phyloP scores from a whole-genome alignment of 2,113 vertebrate genomes.

The Lepidothrix coronata region DNA sequence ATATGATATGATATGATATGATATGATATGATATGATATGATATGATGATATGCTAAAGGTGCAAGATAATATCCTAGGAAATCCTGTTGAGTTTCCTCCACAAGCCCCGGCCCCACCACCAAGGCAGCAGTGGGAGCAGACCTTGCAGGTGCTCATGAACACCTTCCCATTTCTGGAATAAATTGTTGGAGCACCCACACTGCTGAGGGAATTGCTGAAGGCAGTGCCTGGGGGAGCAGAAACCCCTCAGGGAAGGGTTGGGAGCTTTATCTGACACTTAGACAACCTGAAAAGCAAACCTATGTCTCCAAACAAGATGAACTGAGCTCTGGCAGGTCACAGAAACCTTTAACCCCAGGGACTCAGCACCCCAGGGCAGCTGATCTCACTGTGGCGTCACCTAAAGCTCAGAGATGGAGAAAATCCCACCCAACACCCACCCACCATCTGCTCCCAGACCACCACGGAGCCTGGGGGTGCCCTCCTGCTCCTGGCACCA shows the following conservation, averaged over 20 bases:
- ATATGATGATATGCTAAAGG: too few species aligned
- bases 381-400: fast-evolving
- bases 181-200: fast-evolving
- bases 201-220: not conserved
- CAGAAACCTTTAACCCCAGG: not conserved
- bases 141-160: not conserved
- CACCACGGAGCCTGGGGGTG: not conserved
- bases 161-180: not conserved
- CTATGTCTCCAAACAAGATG: fast-evolving
- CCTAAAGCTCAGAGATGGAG: not conserved
- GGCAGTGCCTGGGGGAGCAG: not conserved
- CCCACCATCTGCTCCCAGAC: not conserved
- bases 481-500: not conserved
- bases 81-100: not conserved
- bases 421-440: not conserved
- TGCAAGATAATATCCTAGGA: not conserved
- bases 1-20: not conserved
- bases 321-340: not conserved
- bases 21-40: too few species aligned
- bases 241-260: not conserved
- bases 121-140: not conserved
- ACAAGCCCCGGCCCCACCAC: not conserved
- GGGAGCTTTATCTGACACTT: not conserved
- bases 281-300: not conserved
- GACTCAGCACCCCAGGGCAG: not conserved